These are phyloP conservation scores for Zophobas morio DNA, from an alignment of 1,140 invertebrate species.

Conservation along the genomic window DNA sequence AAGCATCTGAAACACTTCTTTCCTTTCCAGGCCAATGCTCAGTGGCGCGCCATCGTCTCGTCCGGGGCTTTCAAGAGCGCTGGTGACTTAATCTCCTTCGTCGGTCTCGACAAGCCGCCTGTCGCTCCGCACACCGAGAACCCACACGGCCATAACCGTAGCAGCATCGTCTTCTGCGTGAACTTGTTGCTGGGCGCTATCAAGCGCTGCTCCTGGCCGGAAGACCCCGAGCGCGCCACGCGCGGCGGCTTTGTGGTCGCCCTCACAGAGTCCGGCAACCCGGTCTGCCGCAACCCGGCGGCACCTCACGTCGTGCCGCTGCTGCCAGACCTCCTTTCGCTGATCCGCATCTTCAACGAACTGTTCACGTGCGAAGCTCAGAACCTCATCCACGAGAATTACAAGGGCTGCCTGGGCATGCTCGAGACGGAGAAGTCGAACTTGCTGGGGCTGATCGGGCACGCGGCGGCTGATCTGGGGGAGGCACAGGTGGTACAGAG, in stretches of 20 bases:
- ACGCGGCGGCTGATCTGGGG: conserved; percentile 65
- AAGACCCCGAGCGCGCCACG: conserved; percentile 83
- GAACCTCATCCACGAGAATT: conserved; percentile 76
- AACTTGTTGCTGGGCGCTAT: conserved; percentile 85
- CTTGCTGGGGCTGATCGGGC: conserved; percentile 73
- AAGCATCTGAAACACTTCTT: not conserved
- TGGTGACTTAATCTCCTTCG: conserved; percentile 80
- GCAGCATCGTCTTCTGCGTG: conserved; percentile 78
- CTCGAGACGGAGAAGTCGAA: conserved; percentile 79
- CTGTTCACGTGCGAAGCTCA: conserved; percentile 81
- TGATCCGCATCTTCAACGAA: conserved; percentile 84
- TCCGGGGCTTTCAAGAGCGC: conserved; percentile 74
- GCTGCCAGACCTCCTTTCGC: conserved; percentile 81
- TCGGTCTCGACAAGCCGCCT: conserved; percentile 80
- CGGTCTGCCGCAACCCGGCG: conserved; percentile 84
- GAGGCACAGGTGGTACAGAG: conserved; percentile 69
- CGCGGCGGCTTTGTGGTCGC: conserved; percentile 86
- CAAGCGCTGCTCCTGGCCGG: conserved; percentile 88
- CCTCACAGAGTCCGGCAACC: conserved; percentile 81
- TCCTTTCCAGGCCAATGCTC: conserved; percentile 16
- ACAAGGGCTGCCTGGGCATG: conserved; percentile 78
- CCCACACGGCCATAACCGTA: conserved; percentile 68
- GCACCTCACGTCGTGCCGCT: conserved; percentile 85
- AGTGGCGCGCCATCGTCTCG: conserved; percentile 14
- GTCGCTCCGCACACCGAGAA: conserved; percentile 6